These are phyloP conservation scores for Cotesia typhae DNA, from an alignment of 1,140 invertebrate species.

Conservation along the genomic window DNA sequence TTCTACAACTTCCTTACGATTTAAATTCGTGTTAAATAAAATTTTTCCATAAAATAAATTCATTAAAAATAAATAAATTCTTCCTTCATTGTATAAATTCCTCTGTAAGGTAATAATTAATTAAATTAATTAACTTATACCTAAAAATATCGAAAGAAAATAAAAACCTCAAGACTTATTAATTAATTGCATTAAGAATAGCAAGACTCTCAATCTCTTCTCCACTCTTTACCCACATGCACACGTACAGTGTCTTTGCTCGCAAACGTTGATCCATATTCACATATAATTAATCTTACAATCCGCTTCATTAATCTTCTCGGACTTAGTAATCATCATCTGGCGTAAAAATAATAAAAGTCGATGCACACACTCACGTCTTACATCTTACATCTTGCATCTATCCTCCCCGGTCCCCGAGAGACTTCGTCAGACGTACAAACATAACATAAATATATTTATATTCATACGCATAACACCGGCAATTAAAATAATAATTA, in stretches of 20 bases:
- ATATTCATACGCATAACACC: neutral
- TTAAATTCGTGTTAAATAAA: too few species aligned
- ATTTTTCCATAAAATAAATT: too few species aligned
- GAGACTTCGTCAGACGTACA: neutral
- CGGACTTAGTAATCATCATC: constrained; percentile 14
- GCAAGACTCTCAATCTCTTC: too few species aligned
- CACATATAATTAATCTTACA: constrained; percentile 30
- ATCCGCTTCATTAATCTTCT: constrained; percentile 30
- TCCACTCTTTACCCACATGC: neutral
- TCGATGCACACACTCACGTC: neutral
- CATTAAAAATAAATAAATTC: too few species aligned
- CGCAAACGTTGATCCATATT: constrained; percentile 26
- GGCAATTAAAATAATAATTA: constrained; percentile 32
- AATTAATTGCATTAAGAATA: constrained; percentile 19
- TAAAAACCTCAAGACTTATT: neutral
- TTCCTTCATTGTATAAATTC: too few species aligned
- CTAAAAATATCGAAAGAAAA: neutral
- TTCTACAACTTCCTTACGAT: too few species aligned
- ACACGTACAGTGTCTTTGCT: neutral
- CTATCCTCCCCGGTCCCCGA: too few species aligned
- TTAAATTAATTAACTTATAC: neutral
- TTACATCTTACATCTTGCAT: too few species aligned
- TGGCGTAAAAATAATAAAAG: constrained; percentile 6
- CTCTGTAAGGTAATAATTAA: too few species aligned
- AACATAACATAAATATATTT: neutral